Evolutionary conservation across 2,797 vertebrate species (phyloP), one percentile per base, ranked within the genome.

Genomic region (Sebastes oblongus): DNA sequence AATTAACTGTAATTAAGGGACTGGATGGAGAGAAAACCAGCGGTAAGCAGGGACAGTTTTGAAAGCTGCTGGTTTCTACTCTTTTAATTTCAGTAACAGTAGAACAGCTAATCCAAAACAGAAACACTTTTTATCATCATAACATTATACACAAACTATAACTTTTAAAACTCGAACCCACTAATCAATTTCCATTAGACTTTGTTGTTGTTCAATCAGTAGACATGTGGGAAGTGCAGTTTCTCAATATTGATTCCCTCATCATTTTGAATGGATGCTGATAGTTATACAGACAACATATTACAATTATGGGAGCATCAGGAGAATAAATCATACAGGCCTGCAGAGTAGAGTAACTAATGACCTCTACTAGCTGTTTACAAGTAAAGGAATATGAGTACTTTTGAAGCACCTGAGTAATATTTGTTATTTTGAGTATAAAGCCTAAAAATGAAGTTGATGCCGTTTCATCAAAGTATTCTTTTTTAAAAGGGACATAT

Each of bases 1-100:
- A 30, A 91, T 88, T 81, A 86, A 72, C 68, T 50, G 65, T 81
- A 84, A 89, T 88, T 79, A 84, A n/a, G 16, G 5, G 73, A 72
- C 74, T 72, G 56, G 80, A 59, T 4, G 77, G 72, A 74, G 34
- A 80, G 69, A 77, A 88, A 77, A 82, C 9, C 54, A 62, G 67
- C 66, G 34, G 78, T 77, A 54, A 80, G 55, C 12, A 79, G 60
- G 5, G 36, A n/a, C 60, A 30, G 25, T 12, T 69, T 78, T 58
- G 36, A 8, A 39, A 84, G 68, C 50, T 62, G 56, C 77, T 83
- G 24, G 25, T 50, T 64, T 78, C n/a, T 18, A 5, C 56, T 67
- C 55, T 59, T 39, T 54, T 2, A 42, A 55, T 79, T 29, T 66
- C 58, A 20, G 29, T 34, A 64, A 78, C n/a, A 75, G 69, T 30